Conservation (phyloP, 2,888 invertebrate species). For the Lasioglossum zephyrum region DNA sequence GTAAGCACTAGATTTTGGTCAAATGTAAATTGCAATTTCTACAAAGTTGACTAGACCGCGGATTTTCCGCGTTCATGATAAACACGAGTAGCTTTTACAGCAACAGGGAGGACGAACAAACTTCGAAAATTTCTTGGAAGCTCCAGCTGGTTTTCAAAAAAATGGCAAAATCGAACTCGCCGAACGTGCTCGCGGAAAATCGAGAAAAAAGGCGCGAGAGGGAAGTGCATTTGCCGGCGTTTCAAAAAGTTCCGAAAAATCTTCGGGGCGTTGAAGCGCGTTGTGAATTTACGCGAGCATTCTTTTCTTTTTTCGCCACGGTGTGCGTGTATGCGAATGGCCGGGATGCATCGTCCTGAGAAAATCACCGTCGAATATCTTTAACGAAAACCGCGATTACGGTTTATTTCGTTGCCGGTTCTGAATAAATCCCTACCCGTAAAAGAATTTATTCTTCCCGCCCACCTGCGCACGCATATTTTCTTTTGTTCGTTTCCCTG, state of each 20-base stretch:
- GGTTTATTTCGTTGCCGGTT: neutral
- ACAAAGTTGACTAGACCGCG: neutral
- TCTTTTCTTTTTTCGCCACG: neutral
- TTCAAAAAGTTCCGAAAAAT: neutral
- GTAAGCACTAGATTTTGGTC: neutral
- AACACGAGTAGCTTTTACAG: neutral
- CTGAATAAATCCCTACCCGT: neutral
- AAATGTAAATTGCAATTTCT: neutral
- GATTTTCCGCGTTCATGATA: neutral
- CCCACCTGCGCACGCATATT: neutral
- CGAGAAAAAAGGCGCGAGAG: neutral
- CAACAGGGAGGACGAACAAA: neutral
- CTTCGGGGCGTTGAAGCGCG: neutral
- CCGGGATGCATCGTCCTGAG: neutral
- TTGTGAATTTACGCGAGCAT: neutral
- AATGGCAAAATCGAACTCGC: neutral
- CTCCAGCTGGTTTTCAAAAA: neutral
- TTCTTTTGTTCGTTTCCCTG: neutral
- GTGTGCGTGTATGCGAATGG: neutral
- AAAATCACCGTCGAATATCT: neutral
- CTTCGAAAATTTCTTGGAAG: neutral
- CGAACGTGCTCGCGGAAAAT: neutral
- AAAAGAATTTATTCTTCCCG: slow-evolving; percentile 11
- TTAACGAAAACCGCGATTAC: slow-evolving; percentile 27
- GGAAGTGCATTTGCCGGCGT: neutral